Conservation (phyloP, 2,797 vertebrate species). For the Linurgus olivaceus region DNA sequence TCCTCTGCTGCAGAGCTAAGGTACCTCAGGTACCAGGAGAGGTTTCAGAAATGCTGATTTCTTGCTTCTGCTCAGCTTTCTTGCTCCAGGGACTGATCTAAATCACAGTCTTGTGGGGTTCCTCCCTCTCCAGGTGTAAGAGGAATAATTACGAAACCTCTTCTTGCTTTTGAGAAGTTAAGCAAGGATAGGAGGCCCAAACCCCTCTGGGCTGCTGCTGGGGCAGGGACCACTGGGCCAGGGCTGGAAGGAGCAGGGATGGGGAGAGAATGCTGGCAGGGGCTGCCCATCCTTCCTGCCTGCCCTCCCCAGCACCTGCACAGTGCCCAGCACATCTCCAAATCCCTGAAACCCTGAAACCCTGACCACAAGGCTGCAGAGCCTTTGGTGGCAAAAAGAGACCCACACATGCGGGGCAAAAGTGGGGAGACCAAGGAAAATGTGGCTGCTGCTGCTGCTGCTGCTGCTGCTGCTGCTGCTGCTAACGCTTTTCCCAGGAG, state of each 20-base stretch:
- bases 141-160: neutral
- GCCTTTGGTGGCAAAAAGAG: neutral
- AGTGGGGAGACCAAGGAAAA: accelerated
- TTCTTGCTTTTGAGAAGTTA: neutral
- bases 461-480: neutral
- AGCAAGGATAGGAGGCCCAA: neutral
- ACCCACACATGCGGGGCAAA: accelerated
- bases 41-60: neutral
- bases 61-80: neutral
- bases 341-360: neutral
- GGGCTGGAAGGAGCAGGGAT: neutral
- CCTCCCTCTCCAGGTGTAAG: neutral
- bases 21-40: neutral
- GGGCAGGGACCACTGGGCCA: accelerated
- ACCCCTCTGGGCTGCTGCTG: neutral
- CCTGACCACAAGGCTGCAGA: neutral
- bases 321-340: accelerated
- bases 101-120: neutral
- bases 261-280: neutral
- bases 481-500: neutral
- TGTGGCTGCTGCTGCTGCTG: neutral
- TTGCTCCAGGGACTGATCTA: neutral
- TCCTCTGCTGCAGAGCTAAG: neutral
- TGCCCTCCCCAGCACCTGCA: accelerated
- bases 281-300: neutral